Evolutionary conservation across 2,888 invertebrate species (phyloP).

Genomic region (Argyresthia goedartella): DNA sequence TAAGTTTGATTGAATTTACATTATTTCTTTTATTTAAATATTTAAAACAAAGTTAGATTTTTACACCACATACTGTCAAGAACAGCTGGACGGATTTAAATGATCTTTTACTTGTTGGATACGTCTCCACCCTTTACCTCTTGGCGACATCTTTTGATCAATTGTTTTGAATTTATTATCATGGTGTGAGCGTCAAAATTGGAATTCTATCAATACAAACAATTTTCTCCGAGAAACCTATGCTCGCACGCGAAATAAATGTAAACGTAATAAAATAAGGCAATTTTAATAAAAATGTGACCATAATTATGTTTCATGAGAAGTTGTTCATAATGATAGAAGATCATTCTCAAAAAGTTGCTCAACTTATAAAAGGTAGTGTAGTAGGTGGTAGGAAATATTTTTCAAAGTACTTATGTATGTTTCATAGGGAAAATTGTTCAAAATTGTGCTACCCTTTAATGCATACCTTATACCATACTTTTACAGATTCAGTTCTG

Average conservation of each 20-base stretch:
- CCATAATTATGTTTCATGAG: not conserved
- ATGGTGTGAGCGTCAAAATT: too few species aligned
- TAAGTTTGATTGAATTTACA: constrained; percentile 18
- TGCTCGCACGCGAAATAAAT: not conserved
- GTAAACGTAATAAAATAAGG: not conserved
- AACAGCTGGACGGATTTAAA: too few species aligned
- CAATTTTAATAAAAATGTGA: not conserved
- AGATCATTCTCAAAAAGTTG: not conserved
- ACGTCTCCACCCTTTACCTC: too few species aligned
- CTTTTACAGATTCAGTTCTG: not conserved
- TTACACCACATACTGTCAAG: too few species aligned
- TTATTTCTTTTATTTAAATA: not conserved
- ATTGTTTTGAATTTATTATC: too few species aligned
- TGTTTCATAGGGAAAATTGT: too few species aligned
- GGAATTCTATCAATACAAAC: not conserved
- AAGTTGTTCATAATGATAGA: not conserved
- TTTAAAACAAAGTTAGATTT: too few species aligned
- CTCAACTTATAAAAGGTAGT: not conserved
- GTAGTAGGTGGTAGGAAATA: too few species aligned
- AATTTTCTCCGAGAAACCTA: not conserved
- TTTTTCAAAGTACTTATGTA: too few species aligned
- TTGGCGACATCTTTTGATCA: too few species aligned
- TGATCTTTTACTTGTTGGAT: too few species aligned
- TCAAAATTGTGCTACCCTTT: too few species aligned
- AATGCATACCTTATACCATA: not conserved